These are phyloP conservation scores for Hemicordylus capensis DNA, from an alignment of 2,113 vertebrate species.

Conservation along the genomic window DNA sequence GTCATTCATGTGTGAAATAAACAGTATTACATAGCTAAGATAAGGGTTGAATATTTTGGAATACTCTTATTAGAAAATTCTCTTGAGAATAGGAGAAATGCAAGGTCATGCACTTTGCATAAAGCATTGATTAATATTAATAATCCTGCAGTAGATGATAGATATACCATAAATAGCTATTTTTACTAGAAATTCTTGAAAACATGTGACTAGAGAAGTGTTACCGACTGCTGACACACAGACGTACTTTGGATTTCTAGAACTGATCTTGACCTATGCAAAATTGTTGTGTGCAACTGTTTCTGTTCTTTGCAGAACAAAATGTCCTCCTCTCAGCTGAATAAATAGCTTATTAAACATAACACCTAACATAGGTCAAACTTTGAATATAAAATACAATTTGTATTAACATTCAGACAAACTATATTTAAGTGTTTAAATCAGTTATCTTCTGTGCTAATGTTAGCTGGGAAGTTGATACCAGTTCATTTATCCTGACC, in stretches of 20 bases:
- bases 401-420: accelerated
- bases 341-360: constrained; percentile 4
- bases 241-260: neutral
- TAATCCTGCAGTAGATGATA: neutral
- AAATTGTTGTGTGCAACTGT: neutral
- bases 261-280: neutral
- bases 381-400: neutral
- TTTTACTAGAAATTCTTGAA: neutral
- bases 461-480: constrained; percentile 10
- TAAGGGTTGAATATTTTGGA: neutral
- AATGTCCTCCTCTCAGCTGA: neutral
- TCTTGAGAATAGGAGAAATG: neutral
- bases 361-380: neutral
- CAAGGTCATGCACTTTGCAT: neutral
- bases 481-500: neutral
- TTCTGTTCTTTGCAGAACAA: neutral
- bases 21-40: constrained; percentile 4
- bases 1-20: constrained; percentile 9
- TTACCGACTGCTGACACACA: neutral
- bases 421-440: accelerated
- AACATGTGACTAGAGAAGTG: neutral
- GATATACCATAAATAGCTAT: neutral
- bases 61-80: neutral
- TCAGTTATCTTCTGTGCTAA: neutral
- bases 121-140: constrained; percentile 22